These are phyloP conservation scores for Drosophila buzzatii DNA, from an alignment of 2,888 invertebrate species.

Conservation along the genomic window DNA sequence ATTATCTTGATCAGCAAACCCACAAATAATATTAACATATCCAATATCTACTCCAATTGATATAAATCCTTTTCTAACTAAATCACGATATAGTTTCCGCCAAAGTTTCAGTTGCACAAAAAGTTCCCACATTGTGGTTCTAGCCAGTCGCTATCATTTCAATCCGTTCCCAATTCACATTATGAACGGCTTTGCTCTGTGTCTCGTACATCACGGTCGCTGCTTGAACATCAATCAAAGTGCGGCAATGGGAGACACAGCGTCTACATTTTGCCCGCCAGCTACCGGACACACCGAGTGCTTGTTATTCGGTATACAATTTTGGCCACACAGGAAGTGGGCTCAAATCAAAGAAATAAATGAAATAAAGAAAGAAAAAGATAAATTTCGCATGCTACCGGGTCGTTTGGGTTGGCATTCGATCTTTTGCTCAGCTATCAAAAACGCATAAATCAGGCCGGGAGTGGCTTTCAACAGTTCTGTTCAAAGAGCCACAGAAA, in stretches of 20 bases:
- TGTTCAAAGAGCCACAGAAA: constrained; percentile 63
- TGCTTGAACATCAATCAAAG: constrained; percentile 67
- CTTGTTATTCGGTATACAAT: constrained; percentile 15
- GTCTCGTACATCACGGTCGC: constrained; percentile 44
- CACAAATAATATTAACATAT: neutral
- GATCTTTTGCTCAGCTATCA: constrained; percentile 61
- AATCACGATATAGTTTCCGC: neutral
- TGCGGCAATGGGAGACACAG: constrained; percentile 50
- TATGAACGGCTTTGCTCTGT: constrained; percentile 48
- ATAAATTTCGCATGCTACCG: constrained; percentile 61
- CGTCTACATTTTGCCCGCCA: constrained; percentile 47
- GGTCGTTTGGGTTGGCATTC: constrained; percentile 21
- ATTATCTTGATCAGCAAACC: too few relatives aligned
- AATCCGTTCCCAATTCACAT: constrained; percentile 55
- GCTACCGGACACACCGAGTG: constrained; percentile 62
- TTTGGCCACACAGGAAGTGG: constrained; percentile 73
- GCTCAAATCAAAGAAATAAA: constrained; percentile 14
- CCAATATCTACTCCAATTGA: neutral
- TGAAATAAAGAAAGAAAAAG: constrained; percentile 1
- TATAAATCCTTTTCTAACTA: neutral
- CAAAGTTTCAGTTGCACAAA: neutral
- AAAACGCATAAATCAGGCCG: constrained; percentile 80
- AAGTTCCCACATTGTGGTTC: constrained; percentile 47
- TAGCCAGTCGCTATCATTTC: constrained; percentile 17
- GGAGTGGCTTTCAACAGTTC: constrained; percentile 74